Conservation (phyloP, 2,113 vertebrate species). For the Dromiciops gliroides region DNA sequence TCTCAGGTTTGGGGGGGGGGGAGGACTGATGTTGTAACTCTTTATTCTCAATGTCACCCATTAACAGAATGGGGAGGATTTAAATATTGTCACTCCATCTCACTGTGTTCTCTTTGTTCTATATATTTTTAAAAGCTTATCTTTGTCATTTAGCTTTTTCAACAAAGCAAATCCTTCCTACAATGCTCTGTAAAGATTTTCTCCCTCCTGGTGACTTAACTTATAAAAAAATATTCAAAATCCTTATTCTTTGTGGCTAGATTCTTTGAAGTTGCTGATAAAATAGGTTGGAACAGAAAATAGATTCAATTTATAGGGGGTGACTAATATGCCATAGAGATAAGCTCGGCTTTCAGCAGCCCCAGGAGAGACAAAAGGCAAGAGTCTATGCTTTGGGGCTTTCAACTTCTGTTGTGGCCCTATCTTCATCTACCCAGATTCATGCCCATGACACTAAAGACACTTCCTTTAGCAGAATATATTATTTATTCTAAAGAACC, state of each 20-base stretch:
- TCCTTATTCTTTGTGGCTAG: slow-evolving; percentile 47
- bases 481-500: not conserved
- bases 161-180: slow-evolving; percentile 56
- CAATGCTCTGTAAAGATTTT: slow-evolving; percentile 60
- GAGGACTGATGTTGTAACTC: not conserved
- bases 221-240: slow-evolving; percentile 45
- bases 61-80: slow-evolving; percentile 60
- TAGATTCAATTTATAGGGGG: not conserved
- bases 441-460: not conserved
- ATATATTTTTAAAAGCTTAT: slow-evolving; percentile 60
- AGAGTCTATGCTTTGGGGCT: not conserved
- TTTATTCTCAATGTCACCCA: slow-evolving; percentile 22
- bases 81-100: slow-evolving; percentile 67
- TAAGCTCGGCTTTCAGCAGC: not conserved
- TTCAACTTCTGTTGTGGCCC: not conserved
- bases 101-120: slow-evolving; percentile 47
- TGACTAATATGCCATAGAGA: slow-evolving; percentile 8
- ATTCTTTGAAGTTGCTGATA: slow-evolving; percentile 51
- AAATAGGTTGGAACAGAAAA: slow-evolving; percentile 39
- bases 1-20: too few relatives aligned
- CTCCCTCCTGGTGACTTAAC: slow-evolving; percentile 48
- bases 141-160: slow-evolving; percentile 64
- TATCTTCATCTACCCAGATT: not conserved
- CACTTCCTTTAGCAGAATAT: not conserved
- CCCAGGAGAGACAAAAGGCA: fast-evolving